A percentile compares a stretch with the other conserved stretches of the same genome.
Evolutionary conservation across 2,797 vertebrate species (phyloP).

Genomic region (Spea hammondii): DNA sequence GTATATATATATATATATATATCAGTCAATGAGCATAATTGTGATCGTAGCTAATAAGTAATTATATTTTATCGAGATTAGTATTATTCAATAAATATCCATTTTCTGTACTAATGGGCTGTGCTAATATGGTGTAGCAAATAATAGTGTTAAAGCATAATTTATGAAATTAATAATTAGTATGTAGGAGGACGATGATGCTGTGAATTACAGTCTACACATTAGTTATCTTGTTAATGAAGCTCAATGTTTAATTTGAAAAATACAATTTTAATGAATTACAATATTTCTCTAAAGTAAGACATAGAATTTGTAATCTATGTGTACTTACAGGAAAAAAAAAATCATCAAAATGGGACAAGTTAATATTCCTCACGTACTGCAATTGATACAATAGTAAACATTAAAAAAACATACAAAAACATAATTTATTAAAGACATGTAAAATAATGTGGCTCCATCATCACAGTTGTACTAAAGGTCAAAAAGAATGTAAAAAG

Average conservation of each 20-base stretch:
- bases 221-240: constrained; percentile 36
- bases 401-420: too few relatives aligned
- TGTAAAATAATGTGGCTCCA: too few relatives aligned
- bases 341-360: background rate
- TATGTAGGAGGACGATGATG: constrained; percentile 8
- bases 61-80: too few relatives aligned
- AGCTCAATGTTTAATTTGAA: constrained; percentile 15
- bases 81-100: background rate
- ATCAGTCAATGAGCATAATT: too few relatives aligned
- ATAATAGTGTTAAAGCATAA: constrained; percentile 22
- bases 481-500: too few relatives aligned
- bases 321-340: constrained; percentile 10
- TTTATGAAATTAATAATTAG: constrained; percentile 42
- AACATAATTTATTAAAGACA: too few relatives aligned
- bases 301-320: constrained; percentile 32
- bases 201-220: constrained; percentile 19
- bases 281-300: constrained; percentile 28
- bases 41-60: too few relatives aligned
- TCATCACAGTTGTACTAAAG: too few relatives aligned
- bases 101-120: constrained; percentile 23
- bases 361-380: too few relatives aligned
- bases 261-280: constrained; percentile 29
- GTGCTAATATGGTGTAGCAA: constrained; percentile 15
- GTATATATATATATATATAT: too few relatives aligned
- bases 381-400: too few relatives aligned